Base-by-base conservation (phyloP, 2,888 invertebrate genomes). In the Oscheius sp. region DNA sequence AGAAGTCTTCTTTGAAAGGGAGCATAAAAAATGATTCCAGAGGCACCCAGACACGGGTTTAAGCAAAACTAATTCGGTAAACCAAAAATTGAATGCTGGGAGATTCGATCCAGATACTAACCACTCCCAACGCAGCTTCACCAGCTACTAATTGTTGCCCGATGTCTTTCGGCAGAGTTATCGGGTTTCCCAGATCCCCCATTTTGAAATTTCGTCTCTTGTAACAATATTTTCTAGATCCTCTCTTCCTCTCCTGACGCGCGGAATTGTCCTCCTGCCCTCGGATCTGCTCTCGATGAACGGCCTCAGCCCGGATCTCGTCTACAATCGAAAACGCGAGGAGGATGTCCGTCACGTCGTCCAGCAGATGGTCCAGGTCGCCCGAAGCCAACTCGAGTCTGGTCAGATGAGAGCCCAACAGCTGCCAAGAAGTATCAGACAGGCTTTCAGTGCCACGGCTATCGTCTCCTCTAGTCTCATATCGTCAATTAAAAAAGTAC, bases 151-250 rank as follows among this genome's bases (percentile, higher is more conserved):
- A 21, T 21, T 21, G 21, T 21, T 21, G 21, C 21, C 21, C 21
- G 21, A 21, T 21, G 21, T 21, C 21, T 21, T 21, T 21, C 21
- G 21, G 21, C 21, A 21, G 21, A 21, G 21, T 21, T 21, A 21
- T 21, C 21, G 21, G 21, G 21, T 21, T 21, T 21, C 21, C 21
- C 21, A 21, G 21, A 21, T 21, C 21, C 21, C 21, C 21, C 21
- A 21, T 21, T 21, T 21, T 21, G 21, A 21, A 21, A 21, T 21
- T 21, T 21, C 21, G 21, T 21, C 21, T 21, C 21, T 21, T 21
- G 13, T 10, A 21, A 53, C 13, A 21, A 32, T 42, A 21, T 42
- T 11, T 33, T 96, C 96, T 89, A 93, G 94, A 78, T 93, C 94
- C 2, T 93, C 94, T 2, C 94, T 96, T 1, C 93, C 88, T 9